Evolutionary conservation across 2,113 vertebrate genomes (phyloP).

Genomic region (Pithys albifrons): DNA sequence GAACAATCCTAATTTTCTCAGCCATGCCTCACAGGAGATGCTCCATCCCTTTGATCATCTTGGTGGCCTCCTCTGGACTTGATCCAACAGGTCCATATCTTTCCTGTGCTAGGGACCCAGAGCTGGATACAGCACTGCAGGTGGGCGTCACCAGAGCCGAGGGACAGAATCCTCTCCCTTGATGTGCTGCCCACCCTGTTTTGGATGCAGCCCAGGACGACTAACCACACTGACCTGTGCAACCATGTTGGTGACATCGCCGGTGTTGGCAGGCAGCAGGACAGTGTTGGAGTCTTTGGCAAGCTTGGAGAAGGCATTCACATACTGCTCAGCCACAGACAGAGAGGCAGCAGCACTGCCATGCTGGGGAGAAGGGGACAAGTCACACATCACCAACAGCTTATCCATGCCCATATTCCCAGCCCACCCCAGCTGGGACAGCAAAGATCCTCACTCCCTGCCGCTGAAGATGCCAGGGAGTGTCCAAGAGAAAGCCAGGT

Average conservation of each 20-base stretch:
- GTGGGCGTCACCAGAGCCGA: background rate
- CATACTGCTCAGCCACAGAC: conserved; percentile 92
- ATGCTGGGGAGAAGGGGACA: conserved; percentile 69
- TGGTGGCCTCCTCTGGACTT: fast-evolving
- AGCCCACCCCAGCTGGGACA: background rate
- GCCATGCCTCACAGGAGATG: fast-evolving
- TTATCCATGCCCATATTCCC: fast-evolving
- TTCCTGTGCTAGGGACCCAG: background rate
- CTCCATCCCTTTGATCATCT: fast-evolving
- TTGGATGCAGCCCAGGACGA: background rate
- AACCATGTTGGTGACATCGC: conserved; percentile 90
- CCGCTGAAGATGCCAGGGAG: background rate
- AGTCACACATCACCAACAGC: fast-evolving
- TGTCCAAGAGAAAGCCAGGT: background rate
- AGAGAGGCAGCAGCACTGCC: conserved; percentile 89
- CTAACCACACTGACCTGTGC: conserved; percentile 81
- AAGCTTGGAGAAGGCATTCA: conserved; percentile 92
- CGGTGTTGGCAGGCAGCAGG: conserved; percentile 87
- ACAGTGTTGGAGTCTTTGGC: conserved; percentile 94
- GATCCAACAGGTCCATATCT: fast-evolving
- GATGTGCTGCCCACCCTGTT: background rate
- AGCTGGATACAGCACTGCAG: background rate
- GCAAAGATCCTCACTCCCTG: fast-evolving
- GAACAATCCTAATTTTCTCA: background rate
- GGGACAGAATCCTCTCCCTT: background rate